Percentiles rank a stretch among this genome's conserved stretches.
These are phyloP conservation scores for Nothobranchius kuhntae DNA, from an alignment of 2,113 vertebrate species.

Conservation along the genomic window DNA sequence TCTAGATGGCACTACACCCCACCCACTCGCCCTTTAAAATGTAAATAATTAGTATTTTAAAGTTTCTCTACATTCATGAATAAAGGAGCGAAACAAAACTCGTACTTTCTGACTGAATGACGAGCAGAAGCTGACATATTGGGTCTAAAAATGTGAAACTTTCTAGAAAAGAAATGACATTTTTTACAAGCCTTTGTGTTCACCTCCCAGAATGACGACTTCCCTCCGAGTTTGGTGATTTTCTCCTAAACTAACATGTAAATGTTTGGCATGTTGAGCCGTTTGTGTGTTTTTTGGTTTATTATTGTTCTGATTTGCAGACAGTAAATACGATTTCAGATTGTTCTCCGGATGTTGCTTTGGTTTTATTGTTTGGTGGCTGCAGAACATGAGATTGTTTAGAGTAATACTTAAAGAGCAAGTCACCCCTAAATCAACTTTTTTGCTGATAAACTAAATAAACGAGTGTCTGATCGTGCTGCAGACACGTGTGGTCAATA, in stretches of 20 bases:
- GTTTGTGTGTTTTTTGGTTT: constrained; percentile 13
- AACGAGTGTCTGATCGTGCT: no score
- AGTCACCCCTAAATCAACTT: no score
- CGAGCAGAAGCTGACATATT: no score
- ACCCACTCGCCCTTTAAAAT: neutral
- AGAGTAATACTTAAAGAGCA: no score
- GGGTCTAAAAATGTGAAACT: no score
- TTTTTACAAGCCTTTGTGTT: constrained; percentile 34
- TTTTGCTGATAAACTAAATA: no score
- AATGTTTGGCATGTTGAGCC: constrained; percentile 13
- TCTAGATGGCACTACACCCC: neutral
- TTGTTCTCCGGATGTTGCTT: constrained; percentile 4
- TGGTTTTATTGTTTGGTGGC: neutral
- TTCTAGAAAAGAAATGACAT: neutral
- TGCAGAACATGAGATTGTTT: no score
- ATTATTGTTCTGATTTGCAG: constrained; percentile 24
- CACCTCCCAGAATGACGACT: constrained; percentile 17
- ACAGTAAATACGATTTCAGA: constrained; percentile 42
- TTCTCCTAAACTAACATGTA: constrained; percentile 1
- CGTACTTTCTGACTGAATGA: neutral
- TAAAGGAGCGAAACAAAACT: constrained; percentile 11
- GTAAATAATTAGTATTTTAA: neutral
- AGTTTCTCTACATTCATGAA: neutral
- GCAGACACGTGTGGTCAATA: no score
- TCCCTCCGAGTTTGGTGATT: constrained; percentile 14